Evolutionary conservation across 2,797 vertebrate species (phyloP).

Genomic region (Petrocephalus schoutedeni): DNA sequence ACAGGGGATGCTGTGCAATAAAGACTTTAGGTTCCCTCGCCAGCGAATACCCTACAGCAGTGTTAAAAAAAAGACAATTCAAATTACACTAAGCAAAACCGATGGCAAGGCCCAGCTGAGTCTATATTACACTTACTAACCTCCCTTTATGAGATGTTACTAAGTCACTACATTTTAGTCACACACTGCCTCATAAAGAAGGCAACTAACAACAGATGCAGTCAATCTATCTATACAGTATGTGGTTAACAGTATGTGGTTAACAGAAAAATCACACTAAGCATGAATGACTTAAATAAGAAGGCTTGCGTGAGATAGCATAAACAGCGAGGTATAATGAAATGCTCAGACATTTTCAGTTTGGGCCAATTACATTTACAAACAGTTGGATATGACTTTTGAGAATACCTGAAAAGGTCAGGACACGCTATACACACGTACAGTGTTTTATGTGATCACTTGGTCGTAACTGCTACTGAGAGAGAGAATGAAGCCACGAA

Average conservation of each 20-base stretch:
- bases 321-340: background rate
- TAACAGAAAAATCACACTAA: background rate
- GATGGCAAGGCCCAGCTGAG: background rate
- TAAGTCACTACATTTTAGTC: constrained; percentile 12
- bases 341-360: background rate
- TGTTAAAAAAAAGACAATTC: background rate
- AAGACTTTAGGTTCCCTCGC: constrained; percentile 1
- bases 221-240: background rate
- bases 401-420: background rate
- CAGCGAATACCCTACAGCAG: background rate
- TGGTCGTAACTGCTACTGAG: background rate
- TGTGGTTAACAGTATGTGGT: background rate
- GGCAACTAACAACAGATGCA: constrained; percentile 6
- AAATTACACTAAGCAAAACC: background rate
- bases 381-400: background rate
- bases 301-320: background rate
- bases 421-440: background rate
- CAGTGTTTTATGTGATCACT: background rate
- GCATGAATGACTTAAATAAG: background rate
- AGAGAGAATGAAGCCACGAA: background rate
- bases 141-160: background rate
- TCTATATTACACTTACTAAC: constrained; percentile 2
- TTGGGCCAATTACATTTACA: background rate
- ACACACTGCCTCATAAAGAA: background rate
- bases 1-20: background rate